Percentiles rank a stretch among this genome's conserved stretches.
Conservation (phyloP, 92 coral and sea anemone species). For the Epizoanthus fatuus region DNA sequence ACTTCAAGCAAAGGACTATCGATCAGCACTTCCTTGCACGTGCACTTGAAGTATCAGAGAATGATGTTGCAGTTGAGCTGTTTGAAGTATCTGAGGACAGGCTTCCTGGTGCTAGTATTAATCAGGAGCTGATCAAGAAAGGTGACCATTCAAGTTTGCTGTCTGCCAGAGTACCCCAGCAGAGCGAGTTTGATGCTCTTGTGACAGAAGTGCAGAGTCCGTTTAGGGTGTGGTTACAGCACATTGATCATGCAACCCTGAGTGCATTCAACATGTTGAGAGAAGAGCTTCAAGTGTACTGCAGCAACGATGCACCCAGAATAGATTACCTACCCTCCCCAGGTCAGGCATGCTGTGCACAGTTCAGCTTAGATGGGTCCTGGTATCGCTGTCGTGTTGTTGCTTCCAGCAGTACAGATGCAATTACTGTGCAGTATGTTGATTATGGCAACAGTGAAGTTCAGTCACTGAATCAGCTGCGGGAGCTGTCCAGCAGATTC, state of each 20-base stretch:
- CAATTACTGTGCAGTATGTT: conserved; percentile 71
- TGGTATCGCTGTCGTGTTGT: conserved; percentile 91
- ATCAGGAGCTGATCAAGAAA: conserved; percentile 55
- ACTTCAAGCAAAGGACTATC: conserved; percentile 49
- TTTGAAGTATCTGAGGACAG: conserved; percentile 57
- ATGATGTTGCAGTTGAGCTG: conserved; percentile 51
- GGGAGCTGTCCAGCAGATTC: conserved; percentile 53
- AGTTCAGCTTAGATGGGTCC: conserved; percentile 70
- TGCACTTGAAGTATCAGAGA: conserved; percentile 25
- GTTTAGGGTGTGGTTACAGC: conserved; percentile 83
- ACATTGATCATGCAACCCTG: conserved; percentile 44
- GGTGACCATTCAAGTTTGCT: conserved; percentile 5
- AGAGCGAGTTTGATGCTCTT: conserved; percentile 70
- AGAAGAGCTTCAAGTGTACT: conserved; percentile 59
- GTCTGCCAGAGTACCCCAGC: conserved; percentile 53
- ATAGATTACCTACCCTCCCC: conserved; percentile 46
- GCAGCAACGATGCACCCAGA: conserved; percentile 46
- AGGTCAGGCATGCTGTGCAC: conserved; percentile 77
- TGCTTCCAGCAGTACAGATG: conserved; percentile 36
- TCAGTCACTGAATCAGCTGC: conserved; percentile 54
- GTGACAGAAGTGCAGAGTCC: conserved; percentile 76
- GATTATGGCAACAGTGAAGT: conserved; percentile 91
- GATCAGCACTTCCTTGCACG: conserved; percentile 65
- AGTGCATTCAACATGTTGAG: conserved; percentile 51
- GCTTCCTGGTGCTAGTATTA: conserved; percentile 52